These are phyloP conservation scores for Danionella cerebrum DNA, from an alignment of 2,113 vertebrate genomes.

Conservation along the genomic window DNA sequence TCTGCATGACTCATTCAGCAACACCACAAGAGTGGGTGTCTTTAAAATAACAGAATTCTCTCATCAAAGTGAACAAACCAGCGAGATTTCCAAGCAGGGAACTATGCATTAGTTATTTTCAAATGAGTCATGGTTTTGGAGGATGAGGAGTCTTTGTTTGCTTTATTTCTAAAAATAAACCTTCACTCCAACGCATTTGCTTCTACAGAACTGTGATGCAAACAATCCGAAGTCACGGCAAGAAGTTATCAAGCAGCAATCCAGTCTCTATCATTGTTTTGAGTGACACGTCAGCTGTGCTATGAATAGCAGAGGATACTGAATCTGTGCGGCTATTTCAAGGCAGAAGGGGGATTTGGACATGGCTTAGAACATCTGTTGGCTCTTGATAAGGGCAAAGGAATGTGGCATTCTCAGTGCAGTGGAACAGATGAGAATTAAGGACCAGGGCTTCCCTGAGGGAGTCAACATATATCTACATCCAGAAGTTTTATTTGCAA, in stretches of 20 bases:
- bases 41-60: neutral
- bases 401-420: neutral
- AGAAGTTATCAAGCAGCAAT: neutral
- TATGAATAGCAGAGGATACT: neutral
- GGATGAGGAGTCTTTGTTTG: neutral
- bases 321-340: neutral
- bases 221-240: neutral
- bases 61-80: neutral
- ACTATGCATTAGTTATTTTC: neutral
- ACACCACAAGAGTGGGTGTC: neutral
- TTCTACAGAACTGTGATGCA: neutral
- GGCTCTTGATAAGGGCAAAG: slow-evolving; percentile 19
- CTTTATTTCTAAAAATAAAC: slow-evolving; percentile 35
- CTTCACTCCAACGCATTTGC: slow-evolving; percentile 24
- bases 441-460: neutral
- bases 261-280: neutral
- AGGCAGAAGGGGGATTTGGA: neutral
- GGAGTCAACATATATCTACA: too few relatives aligned
- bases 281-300: neutral
- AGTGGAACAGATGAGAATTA: neutral
- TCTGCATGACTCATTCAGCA: neutral
- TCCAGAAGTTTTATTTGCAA: too few relatives aligned
- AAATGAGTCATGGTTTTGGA: slow-evolving; percentile 10
- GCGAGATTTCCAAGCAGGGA: neutral
- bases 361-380: slow-evolving; percentile 22